Conservation (phyloP, 2,797 vertebrate genomes). For the Rallus crepitans region DNA sequence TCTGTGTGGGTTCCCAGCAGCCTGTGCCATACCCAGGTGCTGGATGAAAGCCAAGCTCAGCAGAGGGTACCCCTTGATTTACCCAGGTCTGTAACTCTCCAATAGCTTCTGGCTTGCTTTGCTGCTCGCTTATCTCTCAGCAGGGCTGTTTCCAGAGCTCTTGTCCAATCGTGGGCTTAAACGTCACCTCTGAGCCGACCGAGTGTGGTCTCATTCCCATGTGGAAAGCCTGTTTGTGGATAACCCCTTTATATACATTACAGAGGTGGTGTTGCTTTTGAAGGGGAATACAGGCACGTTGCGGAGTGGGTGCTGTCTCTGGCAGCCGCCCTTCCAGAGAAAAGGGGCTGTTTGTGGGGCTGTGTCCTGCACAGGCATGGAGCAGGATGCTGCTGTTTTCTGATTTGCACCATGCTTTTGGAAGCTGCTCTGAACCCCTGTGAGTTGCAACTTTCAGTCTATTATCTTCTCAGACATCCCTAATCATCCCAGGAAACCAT, state of each 20-base stretch:
- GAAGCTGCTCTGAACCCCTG: not conserved
- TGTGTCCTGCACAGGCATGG: rapidly evolving
- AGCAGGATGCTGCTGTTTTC: not conserved
- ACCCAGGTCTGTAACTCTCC: not conserved
- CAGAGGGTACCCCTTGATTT: not conserved
- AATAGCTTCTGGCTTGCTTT: not conserved
- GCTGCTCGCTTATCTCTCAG: not conserved
- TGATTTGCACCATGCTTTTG: not conserved
- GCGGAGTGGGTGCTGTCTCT: not conserved
- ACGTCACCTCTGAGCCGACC: not conserved
- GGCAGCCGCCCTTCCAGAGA: not conserved
- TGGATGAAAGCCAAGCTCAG: not conserved
- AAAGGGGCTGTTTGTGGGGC: not conserved
- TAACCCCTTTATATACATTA: not conserved
- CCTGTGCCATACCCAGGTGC: rapidly evolving
- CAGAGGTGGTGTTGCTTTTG: rapidly evolving
- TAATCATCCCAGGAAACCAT: not conserved
- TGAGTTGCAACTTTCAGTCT: not conserved
- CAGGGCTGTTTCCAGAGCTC: not conserved
- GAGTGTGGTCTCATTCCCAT: not conserved
- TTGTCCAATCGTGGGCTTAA: not conserved
- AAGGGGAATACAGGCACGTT: rapidly evolving
- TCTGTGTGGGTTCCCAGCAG: not conserved
- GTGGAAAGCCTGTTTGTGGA: not conserved
- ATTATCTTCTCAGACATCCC: not conserved